Conservation (phyloP, 2,888 invertebrate species). For the Ochropleura leucogaster region DNA sequence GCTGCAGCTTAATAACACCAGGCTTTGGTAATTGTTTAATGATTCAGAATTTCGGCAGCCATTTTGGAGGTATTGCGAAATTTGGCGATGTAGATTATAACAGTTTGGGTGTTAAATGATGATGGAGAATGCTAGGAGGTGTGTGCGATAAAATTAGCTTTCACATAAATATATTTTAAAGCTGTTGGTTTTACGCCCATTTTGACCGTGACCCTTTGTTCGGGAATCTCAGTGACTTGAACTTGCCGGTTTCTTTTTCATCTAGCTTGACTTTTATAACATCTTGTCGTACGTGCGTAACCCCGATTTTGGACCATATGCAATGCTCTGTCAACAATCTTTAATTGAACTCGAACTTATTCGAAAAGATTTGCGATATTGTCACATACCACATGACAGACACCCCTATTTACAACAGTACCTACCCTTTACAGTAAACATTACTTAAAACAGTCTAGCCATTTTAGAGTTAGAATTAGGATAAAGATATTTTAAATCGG, state of each 20-base stretch:
- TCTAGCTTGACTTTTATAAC: too few species aligned
- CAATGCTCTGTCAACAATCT: too few species aligned
- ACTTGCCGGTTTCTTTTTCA: too few species aligned
- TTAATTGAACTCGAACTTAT: too few species aligned
- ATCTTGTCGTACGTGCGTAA: too few species aligned
- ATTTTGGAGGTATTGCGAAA: slow-evolving; percentile 41
- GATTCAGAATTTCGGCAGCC: slow-evolving; percentile 44
- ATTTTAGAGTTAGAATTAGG: slow-evolving; percentile 21
- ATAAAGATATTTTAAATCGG: slow-evolving; percentile 38
- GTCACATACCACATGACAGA: too few species aligned
- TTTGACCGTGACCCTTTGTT: too few species aligned
- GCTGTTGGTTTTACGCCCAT: too few species aligned
- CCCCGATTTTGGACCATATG: too few species aligned
- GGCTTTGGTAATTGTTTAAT: slow-evolving; percentile 49
- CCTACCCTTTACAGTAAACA: background rate
- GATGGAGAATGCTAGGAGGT: background rate
- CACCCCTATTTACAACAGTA: background rate
- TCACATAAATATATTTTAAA: too few species aligned
- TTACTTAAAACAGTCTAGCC: background rate
- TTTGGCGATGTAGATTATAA: slow-evolving; percentile 5
- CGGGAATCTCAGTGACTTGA: too few species aligned
- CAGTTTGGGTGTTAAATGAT: background rate
- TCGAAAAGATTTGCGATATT: too few species aligned
- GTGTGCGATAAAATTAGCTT: background rate
- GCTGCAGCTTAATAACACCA: slow-evolving; percentile 63